These are phyloP conservation scores for Pionites leucogaster DNA, from an alignment of 2,113 vertebrate species.

Conservation along the genomic window DNA sequence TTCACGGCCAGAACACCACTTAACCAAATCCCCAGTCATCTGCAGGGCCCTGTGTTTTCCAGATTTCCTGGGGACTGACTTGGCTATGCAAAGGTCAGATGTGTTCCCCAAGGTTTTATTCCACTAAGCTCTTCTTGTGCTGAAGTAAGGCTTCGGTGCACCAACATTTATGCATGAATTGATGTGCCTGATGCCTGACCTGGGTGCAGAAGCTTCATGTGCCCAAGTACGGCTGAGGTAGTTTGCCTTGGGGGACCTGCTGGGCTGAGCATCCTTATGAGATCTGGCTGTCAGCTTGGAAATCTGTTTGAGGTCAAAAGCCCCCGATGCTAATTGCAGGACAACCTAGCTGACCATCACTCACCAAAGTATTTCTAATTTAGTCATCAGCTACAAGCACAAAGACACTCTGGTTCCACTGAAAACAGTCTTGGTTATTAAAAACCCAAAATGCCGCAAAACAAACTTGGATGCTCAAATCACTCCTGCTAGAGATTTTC, in stretches of 20 bases:
- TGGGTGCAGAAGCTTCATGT: background rate
- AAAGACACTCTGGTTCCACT: background rate
- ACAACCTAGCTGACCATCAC: background rate
- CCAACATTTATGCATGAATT: background rate
- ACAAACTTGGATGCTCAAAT: background rate
- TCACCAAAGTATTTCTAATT: background rate
- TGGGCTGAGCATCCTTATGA: background rate
- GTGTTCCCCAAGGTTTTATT: background rate
- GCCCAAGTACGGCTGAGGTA: background rate
- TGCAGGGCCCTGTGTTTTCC: background rate
- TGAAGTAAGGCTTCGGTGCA: background rate
- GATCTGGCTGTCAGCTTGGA: background rate
- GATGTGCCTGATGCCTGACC: background rate
- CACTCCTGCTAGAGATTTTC: background rate
- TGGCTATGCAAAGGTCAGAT: background rate
- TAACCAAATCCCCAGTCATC: background rate
- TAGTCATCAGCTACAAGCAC: background rate
- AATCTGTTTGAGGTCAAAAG: background rate
- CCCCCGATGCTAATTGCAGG: background rate
- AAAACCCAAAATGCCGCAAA: background rate
- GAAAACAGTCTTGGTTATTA: background rate
- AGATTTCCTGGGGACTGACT: background rate
- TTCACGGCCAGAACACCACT: conserved; percentile 12
- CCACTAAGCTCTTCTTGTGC: background rate
- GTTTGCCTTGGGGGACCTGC: background rate